A percentile compares a stretch with the other conserved stretches of the same genome.
These are phyloP conservation scores for Microcebus murinus DNA, from an alignment of 2,113 vertebrate genomes.

Conservation along the genomic window DNA sequence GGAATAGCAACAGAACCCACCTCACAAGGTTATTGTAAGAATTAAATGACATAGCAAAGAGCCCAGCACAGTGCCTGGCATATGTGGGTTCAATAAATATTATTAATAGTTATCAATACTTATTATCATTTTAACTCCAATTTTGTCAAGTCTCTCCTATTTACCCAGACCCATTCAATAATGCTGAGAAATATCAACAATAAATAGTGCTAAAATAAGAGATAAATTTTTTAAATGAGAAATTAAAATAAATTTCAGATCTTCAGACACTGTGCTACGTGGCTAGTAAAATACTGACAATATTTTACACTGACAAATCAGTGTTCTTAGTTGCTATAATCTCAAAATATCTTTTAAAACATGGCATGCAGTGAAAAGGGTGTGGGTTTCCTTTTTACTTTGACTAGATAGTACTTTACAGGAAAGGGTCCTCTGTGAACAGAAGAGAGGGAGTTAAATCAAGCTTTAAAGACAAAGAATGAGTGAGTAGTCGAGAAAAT, in stretches of 20 bases:
- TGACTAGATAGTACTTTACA: not conserved
- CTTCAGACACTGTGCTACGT: not conserved
- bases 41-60: conserved; percentile 21
- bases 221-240: conserved; percentile 13
- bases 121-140: not conserved
- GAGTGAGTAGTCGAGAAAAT: not conserved
- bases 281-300: conserved; percentile 1
- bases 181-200: not conserved
- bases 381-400: not conserved
- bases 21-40: not conserved
- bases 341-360: conserved; percentile 14
- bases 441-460: not conserved
- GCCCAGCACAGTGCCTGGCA: not conserved
- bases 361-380: not conserved
- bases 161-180: not conserved
- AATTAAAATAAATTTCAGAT: not conserved
- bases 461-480: not conserved
- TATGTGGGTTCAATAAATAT: not conserved
- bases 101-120: not conserved
- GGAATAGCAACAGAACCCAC: not conserved
- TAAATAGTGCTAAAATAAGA: not conserved
- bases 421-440: not conserved
- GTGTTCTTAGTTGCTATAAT: not conserved
- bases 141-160: not conserved
- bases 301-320: not conserved